phyloP scores from a whole-genome alignment of 2,797 vertebrate species.

The Prionace glauca region DNA sequence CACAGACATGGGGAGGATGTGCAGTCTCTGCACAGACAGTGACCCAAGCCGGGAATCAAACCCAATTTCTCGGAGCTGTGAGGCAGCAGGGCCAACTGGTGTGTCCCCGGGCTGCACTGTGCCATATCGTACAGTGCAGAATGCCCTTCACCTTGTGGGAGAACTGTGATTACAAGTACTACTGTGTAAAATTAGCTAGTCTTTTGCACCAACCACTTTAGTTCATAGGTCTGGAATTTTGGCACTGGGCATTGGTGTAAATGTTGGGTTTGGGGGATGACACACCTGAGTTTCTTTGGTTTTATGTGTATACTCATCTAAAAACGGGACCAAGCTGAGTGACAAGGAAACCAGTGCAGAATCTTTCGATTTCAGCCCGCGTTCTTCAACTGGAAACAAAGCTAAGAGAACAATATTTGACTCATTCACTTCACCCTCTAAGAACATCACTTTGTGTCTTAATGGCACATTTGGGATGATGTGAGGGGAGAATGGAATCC shows the following conservation, averaged over 20 bases:
- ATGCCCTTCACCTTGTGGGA: background rate
- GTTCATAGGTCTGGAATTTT: background rate
- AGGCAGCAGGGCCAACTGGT: too few relatives aligned
- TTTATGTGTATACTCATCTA: background rate
- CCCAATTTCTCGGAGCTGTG: too few relatives aligned
- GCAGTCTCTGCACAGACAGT: too few relatives aligned
- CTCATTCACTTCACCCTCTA: background rate
- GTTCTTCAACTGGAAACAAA: background rate
- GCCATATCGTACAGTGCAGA: background rate
- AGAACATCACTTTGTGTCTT: background rate
- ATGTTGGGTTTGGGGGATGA: background rate
- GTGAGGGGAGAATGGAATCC: too few relatives aligned
- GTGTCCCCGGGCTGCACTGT: too few relatives aligned
- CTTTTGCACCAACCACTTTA: background rate
- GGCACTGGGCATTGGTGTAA: background rate
- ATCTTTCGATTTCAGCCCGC: background rate
- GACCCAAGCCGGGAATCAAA: too few relatives aligned
- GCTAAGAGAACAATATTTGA: background rate
- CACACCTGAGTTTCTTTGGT: background rate
- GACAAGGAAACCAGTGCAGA: background rate
- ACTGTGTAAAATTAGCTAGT: background rate
- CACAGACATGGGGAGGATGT: too few relatives aligned
- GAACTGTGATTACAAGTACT: background rate
- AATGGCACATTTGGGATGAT: background rate
- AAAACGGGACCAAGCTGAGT: background rate